Conservation (phyloP, 2,113 vertebrate species). For the Rhea americana region DNA sequence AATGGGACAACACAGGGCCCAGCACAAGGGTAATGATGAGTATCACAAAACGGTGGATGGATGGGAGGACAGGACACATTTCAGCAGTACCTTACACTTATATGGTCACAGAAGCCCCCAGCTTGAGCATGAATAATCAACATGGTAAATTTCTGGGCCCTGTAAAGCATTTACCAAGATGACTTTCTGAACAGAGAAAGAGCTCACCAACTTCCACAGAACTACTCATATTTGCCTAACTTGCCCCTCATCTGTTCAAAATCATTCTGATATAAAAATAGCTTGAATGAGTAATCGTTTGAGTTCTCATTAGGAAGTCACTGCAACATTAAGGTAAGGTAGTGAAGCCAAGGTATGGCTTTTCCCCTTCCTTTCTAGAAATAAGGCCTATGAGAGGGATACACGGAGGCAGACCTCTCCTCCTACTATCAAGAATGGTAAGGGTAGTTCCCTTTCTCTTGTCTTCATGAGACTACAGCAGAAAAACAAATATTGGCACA, state of each 20-base stretch:
- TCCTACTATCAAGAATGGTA: background rate
- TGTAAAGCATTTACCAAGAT: background rate
- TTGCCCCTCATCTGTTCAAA: background rate
- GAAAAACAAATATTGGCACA: background rate
- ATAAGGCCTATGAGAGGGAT: background rate
- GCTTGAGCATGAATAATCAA: background rate
- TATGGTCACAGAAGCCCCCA: background rate
- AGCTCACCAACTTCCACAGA: background rate
- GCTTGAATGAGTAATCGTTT: background rate
- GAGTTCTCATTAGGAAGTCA: background rate
- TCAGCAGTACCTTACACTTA: background rate
- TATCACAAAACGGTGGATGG: background rate
- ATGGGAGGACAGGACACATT: background rate
- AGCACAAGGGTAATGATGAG: background rate
- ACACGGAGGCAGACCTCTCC: background rate
- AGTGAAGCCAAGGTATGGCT: background rate
- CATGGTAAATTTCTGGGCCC: background rate
- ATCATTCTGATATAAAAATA: background rate
- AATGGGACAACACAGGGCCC: background rate
- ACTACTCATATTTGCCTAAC: rapidly evolving
- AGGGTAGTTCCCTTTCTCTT: rapidly evolving
- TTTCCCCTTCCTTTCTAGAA: background rate
- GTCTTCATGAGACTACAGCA: background rate
- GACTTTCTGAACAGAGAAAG: background rate
- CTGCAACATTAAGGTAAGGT: no score